phyloP scores from a whole-genome alignment of 2,113 vertebrate genomes.

The Chloebia gouldiae region DNA sequence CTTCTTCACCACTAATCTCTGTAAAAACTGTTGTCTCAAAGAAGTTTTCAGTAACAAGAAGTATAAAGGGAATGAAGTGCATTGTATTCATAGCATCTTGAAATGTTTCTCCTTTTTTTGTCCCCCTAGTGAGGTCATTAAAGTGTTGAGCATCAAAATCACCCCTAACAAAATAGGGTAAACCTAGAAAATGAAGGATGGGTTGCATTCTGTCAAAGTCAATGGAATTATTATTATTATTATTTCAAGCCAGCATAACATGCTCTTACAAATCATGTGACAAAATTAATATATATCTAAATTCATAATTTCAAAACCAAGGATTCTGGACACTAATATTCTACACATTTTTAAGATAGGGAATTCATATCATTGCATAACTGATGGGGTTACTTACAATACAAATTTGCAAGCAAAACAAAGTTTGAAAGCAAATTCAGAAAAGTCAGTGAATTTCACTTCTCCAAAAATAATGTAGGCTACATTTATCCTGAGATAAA shows the following conservation, averaged over 20 bases:
- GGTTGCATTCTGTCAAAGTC: not conserved
- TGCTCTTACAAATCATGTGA: not conserved
- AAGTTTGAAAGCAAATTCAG: not conserved
- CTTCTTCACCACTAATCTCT: not conserved
- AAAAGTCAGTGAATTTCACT: not conserved
- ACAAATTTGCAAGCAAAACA: not conserved
- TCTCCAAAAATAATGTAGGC: not conserved
- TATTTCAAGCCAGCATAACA: not conserved
- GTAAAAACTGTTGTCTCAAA: not conserved
- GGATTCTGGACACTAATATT: not conserved
- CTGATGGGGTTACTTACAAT: not conserved
- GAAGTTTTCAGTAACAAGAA: not conserved
- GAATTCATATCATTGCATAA: not conserved
- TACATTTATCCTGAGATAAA: not conserved
- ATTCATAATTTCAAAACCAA: not conserved
- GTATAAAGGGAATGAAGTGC: not conserved
- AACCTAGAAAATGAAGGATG: not conserved
- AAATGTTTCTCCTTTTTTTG: not conserved
- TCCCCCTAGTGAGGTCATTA: not conserved
- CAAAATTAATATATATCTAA: not conserved
- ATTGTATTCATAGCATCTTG: not conserved
- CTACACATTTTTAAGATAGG: not conserved
- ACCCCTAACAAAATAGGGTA: not conserved
- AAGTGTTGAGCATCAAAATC: not conserved
- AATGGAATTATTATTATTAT: not conserved